Evolutionary conservation across 2,113 vertebrate genomes (phyloP), one percentile per base, ranked within the genome.

Genomic region (Neogobius melanostomus): DNA sequence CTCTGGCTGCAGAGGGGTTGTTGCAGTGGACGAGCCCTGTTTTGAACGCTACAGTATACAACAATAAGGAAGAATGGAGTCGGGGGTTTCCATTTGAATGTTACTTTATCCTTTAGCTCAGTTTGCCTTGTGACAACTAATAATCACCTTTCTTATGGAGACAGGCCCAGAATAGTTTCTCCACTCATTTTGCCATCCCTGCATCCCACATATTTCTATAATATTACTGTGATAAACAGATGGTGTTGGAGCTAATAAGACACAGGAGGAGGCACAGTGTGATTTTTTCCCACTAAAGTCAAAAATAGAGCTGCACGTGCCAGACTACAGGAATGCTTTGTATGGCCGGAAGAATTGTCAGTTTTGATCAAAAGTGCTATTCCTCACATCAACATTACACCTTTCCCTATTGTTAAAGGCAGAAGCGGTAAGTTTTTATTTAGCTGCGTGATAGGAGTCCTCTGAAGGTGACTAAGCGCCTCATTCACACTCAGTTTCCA

Each of bases 271-370:
- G 59, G 15, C 28, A 49, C 28, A 57, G 42, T 54, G n/a, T 42
- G 12, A 50, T 0, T 42, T 53, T n/a, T 54, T 59, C 17, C 17
- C 42, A 66, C 12, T 45, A 69, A 36, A 68, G 49, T 66, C 75
- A 66, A n/a, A 53, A 75, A 66, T 36, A 57, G 54, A 69, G 46
- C 51, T 2, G 45, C 28, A 17, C 50, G 54, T 68, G 42, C 11
- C 62, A 43, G 36, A n/a, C 21, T 21, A 51, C 51, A 21, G 68
- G 43, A 61, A 52, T 21, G 11, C 54, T 42, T 4, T 50, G 67
- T 44, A 17, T 12, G 48, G 21, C 66, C 71, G 42, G 11, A 21
- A 45, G 46, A 46, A 36, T 10, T 64, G 75, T 71, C 75, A 77
- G 71, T 53, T 2, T 64, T 70, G 57, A 21, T 36, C 50, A 46